Percentiles rank a stretch among this genome's conserved stretches.
Conservation (phyloP, 2,888 invertebrate species). For the Periphyllus acericola region DNA sequence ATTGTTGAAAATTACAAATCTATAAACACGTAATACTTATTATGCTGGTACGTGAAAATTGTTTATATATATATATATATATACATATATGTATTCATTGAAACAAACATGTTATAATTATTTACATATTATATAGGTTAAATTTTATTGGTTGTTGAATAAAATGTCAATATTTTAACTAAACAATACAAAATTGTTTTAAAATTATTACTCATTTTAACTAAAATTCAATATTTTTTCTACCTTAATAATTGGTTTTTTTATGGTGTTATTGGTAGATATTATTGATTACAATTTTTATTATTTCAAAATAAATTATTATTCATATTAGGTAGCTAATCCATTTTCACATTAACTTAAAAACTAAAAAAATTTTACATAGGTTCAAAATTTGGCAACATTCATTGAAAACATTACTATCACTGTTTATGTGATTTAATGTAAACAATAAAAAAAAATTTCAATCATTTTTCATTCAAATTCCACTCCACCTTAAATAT, state of each 20-base stretch:
- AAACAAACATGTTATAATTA: background rate
- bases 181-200: no score
- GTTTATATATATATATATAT: background rate
- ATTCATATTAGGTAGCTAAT: background rate
- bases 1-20: background rate
- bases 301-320: background rate
- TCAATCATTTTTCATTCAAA: no score
- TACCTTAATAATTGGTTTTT: background rate
- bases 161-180: background rate
- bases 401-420: background rate
- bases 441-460: background rate
- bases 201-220: background rate
- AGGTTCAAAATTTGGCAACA: background rate
- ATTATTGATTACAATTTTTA: background rate
- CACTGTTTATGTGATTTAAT: background rate
- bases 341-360: background rate
- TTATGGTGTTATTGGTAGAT: background rate
- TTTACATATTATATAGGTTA: background rate
- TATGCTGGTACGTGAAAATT: conserved; percentile 27
- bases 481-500: no score
- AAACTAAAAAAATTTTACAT: background rate
- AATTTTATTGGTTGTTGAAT: background rate
- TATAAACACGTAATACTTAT: conserved; percentile 31
- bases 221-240: background rate
- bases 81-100: no score